These are phyloP conservation scores for Morelia viridis DNA, from an alignment of 2,797 vertebrate species.

Conservation along the genomic window DNA sequence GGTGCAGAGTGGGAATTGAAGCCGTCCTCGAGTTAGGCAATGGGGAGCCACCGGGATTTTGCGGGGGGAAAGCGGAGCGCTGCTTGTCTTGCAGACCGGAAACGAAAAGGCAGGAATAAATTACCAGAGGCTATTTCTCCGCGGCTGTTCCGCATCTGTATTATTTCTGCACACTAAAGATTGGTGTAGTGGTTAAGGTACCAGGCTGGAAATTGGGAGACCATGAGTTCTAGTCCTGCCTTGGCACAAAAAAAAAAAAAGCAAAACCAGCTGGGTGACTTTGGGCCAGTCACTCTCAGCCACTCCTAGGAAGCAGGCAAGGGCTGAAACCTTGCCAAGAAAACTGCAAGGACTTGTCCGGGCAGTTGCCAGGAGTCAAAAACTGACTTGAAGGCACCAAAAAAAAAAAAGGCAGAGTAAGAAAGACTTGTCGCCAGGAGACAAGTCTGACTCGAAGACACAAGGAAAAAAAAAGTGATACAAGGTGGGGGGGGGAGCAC, in stretches of 20 bases:
- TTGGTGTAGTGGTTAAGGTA: neutral
- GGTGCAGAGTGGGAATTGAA: neutral
- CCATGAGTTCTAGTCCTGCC: neutral
- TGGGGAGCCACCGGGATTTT: neutral
- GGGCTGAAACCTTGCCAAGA: neutral
- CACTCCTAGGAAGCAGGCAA: neutral
- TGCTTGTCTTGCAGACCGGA: neutral
- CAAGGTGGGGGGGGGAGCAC: neutral
- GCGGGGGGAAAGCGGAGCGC: neutral
- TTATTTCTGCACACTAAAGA: neutral
- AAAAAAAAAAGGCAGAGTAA: neutral
- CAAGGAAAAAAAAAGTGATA: neutral
- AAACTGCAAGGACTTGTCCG: neutral
- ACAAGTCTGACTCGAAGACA: neutral
- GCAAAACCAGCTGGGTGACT: too few species aligned
- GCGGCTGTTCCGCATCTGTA: neutral
- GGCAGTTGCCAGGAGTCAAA: neutral
- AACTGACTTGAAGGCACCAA: neutral
- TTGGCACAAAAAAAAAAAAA: neutral
- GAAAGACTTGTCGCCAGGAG: neutral
- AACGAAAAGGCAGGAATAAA: neutral
- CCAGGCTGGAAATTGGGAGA: neutral
- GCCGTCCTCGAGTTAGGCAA: neutral
- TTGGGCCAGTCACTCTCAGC: neutral
- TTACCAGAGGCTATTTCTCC: neutral